Conservation (phyloP, 2,888 invertebrate species). For the Xylocampa areola region DNA sequence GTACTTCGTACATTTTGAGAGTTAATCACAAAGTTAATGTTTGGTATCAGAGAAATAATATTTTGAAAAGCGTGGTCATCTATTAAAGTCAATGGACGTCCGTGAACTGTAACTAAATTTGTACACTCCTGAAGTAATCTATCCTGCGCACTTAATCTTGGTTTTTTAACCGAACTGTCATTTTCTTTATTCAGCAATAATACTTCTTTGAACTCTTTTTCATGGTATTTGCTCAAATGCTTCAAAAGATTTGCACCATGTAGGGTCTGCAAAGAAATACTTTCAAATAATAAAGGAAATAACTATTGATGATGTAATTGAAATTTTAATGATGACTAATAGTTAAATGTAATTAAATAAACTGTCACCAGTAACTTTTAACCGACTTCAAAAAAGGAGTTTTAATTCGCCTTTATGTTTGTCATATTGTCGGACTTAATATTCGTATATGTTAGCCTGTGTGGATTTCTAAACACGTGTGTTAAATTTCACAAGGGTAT, state of each 20-base stretch:
- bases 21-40: background rate
- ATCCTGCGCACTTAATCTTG: constrained; percentile 1
- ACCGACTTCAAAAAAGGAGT: too few species aligned
- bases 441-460: too few species aligned
- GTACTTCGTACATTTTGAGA: constrained; percentile 4
- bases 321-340: too few species aligned
- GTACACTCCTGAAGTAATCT: constrained; percentile 21
- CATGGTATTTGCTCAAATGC: constrained; percentile 22
- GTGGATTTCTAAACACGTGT: too few species aligned
- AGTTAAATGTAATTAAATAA: too few species aligned
- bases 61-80: constrained; percentile 31
- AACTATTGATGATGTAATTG: too few species aligned
- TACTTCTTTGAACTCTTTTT: constrained; percentile 14
- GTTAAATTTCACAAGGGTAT: too few species aligned
- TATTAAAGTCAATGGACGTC: constrained; percentile 31
- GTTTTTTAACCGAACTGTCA: background rate
- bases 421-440: too few species aligned
- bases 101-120: constrained; percentile 30
- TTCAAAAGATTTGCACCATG: constrained; percentile 28
- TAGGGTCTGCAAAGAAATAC: constrained; percentile 31
- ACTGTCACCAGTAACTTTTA: too few species aligned
- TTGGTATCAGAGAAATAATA: constrained; percentile 19
- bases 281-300: too few species aligned
- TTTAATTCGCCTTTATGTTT: too few species aligned
- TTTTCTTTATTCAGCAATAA: constrained; percentile 10